Base-by-base conservation (phyloP, 2,113 vertebrate species). In the Aphyosemion australe region DNA sequence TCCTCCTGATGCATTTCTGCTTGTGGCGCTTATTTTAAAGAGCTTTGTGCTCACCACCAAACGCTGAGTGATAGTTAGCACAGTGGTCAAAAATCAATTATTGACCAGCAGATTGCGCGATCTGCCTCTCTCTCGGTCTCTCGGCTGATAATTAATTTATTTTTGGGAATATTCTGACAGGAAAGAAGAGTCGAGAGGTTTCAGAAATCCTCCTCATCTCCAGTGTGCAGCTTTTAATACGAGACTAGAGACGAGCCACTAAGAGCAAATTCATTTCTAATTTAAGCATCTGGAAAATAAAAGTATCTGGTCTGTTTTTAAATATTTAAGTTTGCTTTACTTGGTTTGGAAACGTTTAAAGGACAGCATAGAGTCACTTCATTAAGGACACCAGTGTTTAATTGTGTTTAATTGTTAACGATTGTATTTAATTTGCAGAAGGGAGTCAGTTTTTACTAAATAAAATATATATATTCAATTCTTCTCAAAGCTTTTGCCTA, bases 11-110 rank as follows among this genome's bases (percentile, higher is more conserved):
- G 73, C 53, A 61, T 56, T 64, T 61, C 18, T 26, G 10, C 63
- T 19, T 16, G 65, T 60, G 65, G 65, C 53, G 42, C 49, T 69
- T 65, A 47, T 69, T 64, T 50, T 74, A 48, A 68, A 67, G 69
- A 43, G 52, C 73, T 76, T 26, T 2, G 55, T 69, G 21, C 19
- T 52, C 74, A 18, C 21, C 46, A 53, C 42, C 51, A 46, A 42
- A 19, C 20, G 2, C 26, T 20, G 39, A 71, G 61, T 59, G 59
- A 68, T 71, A 64, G 12, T 16, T 12, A 60, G 43, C 42, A 14
- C 51, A 61, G 47, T 42, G 21, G 57, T 55, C 15, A 59, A 37
- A 65, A 86, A 78, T 80, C 58, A 60, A 80, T 76, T 64, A 64
- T 63, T 69, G 45, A 78, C n/a, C 41, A 45, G 58, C 57, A 64